These are phyloP conservation scores for Phylloscopus trochiloides DNA, from an alignment of 2,113 vertebrate genomes.

Conservation along the genomic window DNA sequence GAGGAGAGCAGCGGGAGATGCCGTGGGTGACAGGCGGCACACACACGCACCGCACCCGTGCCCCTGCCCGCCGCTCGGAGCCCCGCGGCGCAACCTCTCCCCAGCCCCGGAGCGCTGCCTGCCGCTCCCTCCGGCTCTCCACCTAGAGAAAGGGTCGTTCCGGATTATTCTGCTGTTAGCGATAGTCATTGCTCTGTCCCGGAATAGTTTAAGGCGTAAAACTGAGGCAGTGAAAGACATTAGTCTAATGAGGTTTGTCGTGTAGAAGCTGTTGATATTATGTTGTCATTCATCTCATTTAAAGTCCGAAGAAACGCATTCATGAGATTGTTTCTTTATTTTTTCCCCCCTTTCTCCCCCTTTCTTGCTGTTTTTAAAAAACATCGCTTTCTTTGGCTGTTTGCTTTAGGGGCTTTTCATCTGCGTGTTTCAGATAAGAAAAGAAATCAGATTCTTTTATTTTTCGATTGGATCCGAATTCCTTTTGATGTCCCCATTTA, in stretches of 20 bases:
- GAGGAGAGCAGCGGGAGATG: neutral
- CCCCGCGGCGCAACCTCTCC: neutral
- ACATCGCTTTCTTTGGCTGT: slow-evolving; percentile 80
- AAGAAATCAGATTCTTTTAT: slow-evolving; percentile 82
- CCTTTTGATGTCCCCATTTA: slow-evolving; percentile 82
- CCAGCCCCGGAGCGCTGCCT: neutral
- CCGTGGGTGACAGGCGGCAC: neutral
- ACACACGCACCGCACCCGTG: neutral
- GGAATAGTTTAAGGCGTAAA: slow-evolving; percentile 45
- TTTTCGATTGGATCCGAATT: slow-evolving; percentile 83
- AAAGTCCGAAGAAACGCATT: slow-evolving; percentile 78
- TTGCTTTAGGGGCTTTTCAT: slow-evolving; percentile 84
- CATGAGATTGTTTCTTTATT: slow-evolving; percentile 81
- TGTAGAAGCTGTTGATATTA: slow-evolving; percentile 69
- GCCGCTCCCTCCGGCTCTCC: neutral
- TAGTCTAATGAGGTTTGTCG: slow-evolving; percentile 59
- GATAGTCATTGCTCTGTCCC: neutral
- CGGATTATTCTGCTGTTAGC: slow-evolving; percentile 14
- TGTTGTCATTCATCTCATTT: slow-evolving; percentile 72
- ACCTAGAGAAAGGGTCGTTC: slow-evolving; percentile 23
- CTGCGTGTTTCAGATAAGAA: slow-evolving; percentile 73
- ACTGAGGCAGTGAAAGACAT: slow-evolving; percentile 50
- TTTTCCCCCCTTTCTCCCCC: slow-evolving; percentile 65
- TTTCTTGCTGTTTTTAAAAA: slow-evolving; percentile 67
- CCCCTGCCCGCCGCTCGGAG: neutral